Base-by-base conservation (phyloP, 1,140 invertebrate genomes). In the Mactra quadrangularis region DNA sequence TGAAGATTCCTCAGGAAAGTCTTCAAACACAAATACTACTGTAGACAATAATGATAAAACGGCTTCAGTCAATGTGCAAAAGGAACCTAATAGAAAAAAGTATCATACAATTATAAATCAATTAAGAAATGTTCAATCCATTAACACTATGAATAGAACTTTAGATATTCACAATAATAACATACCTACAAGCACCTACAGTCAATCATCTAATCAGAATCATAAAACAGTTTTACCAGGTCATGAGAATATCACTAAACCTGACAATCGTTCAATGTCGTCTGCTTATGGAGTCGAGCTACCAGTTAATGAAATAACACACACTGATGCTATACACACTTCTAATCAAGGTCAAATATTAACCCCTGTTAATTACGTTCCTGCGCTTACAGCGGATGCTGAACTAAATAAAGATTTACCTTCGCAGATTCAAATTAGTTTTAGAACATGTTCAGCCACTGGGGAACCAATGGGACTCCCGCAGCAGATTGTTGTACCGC, bases 351-450 rank as follows among this genome's bases (percentile, higher is more conserved):
- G 19, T 55, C 19, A n/a, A n/a, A 55, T 7, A 55, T 4, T 55
- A 35, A 19, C 35, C 0, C 50, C 53, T n/a, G 70, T 72, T 0
- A 72, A 22, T n/a, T 57, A 47, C 31, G 25, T 57, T 55, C 52
- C 50, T 7, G 7, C 31, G 1, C 35, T 45, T 2, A 4, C 27
- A 17, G 0, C 41, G 47, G 47, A 29, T 27, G 7, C 15, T 45
- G 25, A 3, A 4, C 9, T 7, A 22, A 4, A 7, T 33, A n/a
- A 50, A n/a, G 38, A 52, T n/a, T n/a, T 72, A 31, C 70, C 52
- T 22, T 72, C 70, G 3, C 70, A 72, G 31, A 72, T 72, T 57
- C 70, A 72, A 19, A 72, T 57, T 3, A 72, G 52, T 27, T 71
- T 55, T 35, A n/a, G 55, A 29, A 72, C 70, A 11, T 57, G 38